Percentiles rank a stretch among this genome's conserved stretches.
Evolutionary conservation across 2,113 vertebrate genomes (phyloP).

Genomic region (Leucopternis melanops): DNA sequence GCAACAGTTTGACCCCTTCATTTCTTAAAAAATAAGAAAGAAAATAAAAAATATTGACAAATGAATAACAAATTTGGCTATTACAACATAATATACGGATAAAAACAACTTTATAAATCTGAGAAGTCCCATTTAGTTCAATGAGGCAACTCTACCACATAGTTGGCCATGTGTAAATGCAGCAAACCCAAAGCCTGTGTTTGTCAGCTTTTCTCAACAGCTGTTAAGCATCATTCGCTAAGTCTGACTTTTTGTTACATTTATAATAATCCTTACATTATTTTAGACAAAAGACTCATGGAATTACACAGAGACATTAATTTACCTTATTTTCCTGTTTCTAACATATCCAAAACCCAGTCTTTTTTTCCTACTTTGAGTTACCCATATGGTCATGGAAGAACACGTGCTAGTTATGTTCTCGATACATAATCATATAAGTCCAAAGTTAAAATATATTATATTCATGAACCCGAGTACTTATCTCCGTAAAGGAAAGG

Average conservation of each 20-base stretch:
- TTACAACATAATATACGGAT: not conserved
- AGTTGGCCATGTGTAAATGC: not conserved
- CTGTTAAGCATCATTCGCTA: not conserved
- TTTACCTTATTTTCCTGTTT: not conserved
- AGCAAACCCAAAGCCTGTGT: not conserved
- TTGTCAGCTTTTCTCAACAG: conserved; percentile 1
- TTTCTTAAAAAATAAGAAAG: not conserved
- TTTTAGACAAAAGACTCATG: not conserved
- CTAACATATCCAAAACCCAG: not conserved
- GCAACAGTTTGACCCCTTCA: not conserved
- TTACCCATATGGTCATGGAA: not conserved
- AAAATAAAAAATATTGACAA: not conserved
- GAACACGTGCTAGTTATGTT: not conserved
- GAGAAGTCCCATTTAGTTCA: not conserved
- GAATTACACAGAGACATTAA: not conserved
- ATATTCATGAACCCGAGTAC: fast-evolving
- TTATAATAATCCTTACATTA: conserved; percentile 1
- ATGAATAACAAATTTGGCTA: not conserved
- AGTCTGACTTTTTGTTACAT: not conserved
- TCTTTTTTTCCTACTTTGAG: not conserved
- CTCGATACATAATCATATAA: not conserved
- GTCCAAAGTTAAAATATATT: not conserved
- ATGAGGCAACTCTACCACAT: not conserved
- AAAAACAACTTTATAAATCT: not conserved
- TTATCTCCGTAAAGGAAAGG: not conserved